A percentile compares a stretch with the other conserved stretches of the same genome.
phyloP scores from a whole-genome alignment of 2,888 invertebrate species.

The Tineola bisselliella region DNA sequence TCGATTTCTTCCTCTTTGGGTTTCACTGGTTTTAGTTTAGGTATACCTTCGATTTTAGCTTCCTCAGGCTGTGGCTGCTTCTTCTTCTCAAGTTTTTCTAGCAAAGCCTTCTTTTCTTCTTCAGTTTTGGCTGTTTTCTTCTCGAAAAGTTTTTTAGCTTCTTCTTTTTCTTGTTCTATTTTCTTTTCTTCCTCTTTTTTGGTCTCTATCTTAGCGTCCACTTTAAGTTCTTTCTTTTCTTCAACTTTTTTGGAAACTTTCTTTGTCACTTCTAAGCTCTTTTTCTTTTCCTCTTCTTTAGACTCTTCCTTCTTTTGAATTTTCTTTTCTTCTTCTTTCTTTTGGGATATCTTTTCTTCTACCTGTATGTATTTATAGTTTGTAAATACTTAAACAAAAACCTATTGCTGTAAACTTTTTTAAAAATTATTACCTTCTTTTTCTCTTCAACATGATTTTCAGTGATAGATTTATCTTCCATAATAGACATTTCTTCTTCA shows the following conservation, averaged over 20 bases:
- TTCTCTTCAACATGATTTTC: conserved; percentile 63
- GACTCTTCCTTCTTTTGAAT: conserved; percentile 45
- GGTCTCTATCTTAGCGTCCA: conserved; percentile 25
- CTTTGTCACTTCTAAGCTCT: conserved; percentile 20
- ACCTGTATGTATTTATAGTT: conserved; percentile 27
- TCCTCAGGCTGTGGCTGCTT: conserved; percentile 59
- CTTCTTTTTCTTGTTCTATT: conserved; percentile 52
- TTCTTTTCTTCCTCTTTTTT: conserved; percentile 37
- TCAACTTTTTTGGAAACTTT: conserved; percentile 41
- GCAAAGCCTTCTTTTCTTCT: conserved; percentile 58
- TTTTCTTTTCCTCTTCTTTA: conserved; percentile 21
- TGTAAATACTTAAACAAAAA: not conserved
- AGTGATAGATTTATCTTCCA: conserved; percentile 55
- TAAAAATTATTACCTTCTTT: conserved; percentile 37
- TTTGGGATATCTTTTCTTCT: conserved; percentile 27
- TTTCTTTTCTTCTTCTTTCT: conserved; percentile 40
- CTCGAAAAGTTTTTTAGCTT: conserved; percentile 54
- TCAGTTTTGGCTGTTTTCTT: conserved; percentile 60
- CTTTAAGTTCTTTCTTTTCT: conserved; percentile 21
- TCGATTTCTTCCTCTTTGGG: conserved; percentile 58
- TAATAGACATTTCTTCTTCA: conserved; percentile 60
- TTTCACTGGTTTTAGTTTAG: conserved; percentile 67
- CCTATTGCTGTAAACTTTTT: not conserved
- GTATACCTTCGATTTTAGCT: conserved; percentile 70
- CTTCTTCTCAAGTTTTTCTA: conserved; percentile 61